A percentile compares a stretch with the other conserved stretches of the same genome.
Conservation (phyloP, 2,888 invertebrate genomes). For the Oeneis ivallda region DNA sequence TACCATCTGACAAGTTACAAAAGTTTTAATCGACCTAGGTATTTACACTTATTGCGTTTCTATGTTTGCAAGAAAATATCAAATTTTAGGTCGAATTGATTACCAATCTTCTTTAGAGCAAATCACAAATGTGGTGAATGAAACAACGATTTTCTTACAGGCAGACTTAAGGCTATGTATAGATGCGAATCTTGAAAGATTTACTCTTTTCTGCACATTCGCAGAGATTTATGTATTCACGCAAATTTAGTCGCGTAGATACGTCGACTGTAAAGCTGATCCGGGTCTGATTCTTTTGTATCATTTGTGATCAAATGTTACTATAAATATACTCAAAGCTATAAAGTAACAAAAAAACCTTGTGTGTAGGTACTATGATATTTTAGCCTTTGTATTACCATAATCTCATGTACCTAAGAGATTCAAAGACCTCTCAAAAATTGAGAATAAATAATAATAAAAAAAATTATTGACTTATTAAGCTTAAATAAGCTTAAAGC, state of each 20-base stretch:
- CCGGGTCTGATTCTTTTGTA: constrained; percentile 10
- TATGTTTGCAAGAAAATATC: background rate
- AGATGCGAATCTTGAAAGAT: constrained; percentile 12
- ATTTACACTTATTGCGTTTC: background rate
- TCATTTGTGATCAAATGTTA: background rate
- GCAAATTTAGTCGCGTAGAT: constrained; percentile 9
- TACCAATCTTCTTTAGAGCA: background rate
- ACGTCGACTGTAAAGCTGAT: background rate
- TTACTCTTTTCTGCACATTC: constrained; percentile 13
- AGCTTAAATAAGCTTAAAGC: too few relatives aligned
- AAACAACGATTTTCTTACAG: background rate
- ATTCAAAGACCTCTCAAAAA: too few relatives aligned
- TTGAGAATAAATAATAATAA: too few relatives aligned
- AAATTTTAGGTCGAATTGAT: too few relatives aligned
- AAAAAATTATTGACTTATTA: too few relatives aligned
- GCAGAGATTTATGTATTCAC: constrained; percentile 18
- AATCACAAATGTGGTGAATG: background rate
- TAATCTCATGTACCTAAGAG: too few relatives aligned
- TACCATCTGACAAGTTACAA: background rate
- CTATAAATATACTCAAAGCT: too few relatives aligned
- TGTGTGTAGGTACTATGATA: too few relatives aligned
- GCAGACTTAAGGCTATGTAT: background rate
- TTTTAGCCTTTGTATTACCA: too few relatives aligned
- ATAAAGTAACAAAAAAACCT: background rate
- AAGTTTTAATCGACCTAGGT: background rate